phyloP scores from a whole-genome alignment of 2,888 invertebrate species.

The Iselma pallidipennis region DNA sequence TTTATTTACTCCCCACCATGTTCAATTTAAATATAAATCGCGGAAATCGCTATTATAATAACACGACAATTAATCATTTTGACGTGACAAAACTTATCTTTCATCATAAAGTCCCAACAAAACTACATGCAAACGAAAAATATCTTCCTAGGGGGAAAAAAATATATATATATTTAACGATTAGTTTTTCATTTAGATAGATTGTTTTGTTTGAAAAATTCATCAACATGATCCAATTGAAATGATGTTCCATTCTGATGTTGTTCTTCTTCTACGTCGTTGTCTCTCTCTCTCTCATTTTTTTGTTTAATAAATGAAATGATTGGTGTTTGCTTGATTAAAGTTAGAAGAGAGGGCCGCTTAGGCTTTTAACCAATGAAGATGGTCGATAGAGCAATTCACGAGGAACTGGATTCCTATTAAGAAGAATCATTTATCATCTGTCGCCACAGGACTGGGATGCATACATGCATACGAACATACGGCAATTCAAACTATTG shows the following conservation, averaged over 20 bases:
- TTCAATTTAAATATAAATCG: slow-evolving; percentile 24
- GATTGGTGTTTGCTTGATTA: slow-evolving; percentile 42
- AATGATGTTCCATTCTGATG: not conserved
- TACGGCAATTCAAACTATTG: slow-evolving; percentile 38
- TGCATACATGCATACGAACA: slow-evolving; percentile 45
- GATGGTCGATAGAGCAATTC: slow-evolving; percentile 52
- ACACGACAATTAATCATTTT: slow-evolving; percentile 26
- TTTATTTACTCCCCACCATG: slow-evolving; percentile 8
- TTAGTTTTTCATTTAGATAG: not conserved
- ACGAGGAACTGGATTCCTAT: slow-evolving; percentile 54
- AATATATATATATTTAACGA: not conserved
- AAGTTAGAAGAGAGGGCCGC: slow-evolving; percentile 43
- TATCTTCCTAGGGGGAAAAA: not conserved
- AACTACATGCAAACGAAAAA: slow-evolving; percentile 10
- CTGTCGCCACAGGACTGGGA: slow-evolving; percentile 49
- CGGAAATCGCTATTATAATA: slow-evolving; percentile 25
- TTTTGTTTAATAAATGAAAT: slow-evolving; percentile 25
- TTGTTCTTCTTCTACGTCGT: not conserved
- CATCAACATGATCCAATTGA: not conserved
- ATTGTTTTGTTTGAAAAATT: not conserved
- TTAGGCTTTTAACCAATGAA: slow-evolving; percentile 50
- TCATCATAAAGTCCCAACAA: slow-evolving; percentile 17
- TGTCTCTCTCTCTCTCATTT: not conserved
- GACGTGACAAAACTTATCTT: slow-evolving; percentile 28
- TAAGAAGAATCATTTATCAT: slow-evolving; percentile 56